Percentiles rank a stretch among this genome's conserved stretches.
phyloP scores from a whole-genome alignment of 2,797 vertebrate genomes.

The Sphenopsis melanotis region DNA sequence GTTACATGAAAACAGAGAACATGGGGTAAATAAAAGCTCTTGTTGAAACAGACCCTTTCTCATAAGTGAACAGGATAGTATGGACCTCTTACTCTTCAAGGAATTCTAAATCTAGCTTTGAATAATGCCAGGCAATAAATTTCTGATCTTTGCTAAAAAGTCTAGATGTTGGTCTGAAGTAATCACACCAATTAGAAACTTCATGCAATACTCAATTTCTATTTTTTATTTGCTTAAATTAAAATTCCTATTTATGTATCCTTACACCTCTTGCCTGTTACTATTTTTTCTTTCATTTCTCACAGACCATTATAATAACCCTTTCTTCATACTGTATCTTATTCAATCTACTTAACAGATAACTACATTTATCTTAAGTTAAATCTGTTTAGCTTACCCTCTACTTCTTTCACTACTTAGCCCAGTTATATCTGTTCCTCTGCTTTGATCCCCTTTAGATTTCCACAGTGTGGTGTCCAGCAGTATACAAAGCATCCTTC shows the following conservation, averaged over 20 bases:
- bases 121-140: neutral
- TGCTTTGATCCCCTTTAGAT: neutral
- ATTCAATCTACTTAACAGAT: neutral
- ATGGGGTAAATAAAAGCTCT: neutral
- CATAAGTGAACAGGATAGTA: neutral
- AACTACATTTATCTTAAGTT: neutral
- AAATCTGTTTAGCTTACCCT: neutral
- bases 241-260: neutral
- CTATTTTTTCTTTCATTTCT: neutral
- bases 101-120: neutral
- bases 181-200: neutral
- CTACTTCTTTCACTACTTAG: neutral
- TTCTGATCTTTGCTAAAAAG: neutral
- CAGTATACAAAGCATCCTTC: neutral
- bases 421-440: neutral
- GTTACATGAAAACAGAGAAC: neutral
- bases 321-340: neutral
- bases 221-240: neutral
- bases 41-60: neutral
- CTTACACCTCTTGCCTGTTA: neutral
- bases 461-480: neutral
- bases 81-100: neutral
- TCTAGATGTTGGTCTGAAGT: neutral
- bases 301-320: neutral
- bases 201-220: neutral